Percentiles rank a stretch among this genome's conserved stretches.
These are phyloP conservation scores for Pterocles burchelli DNA, from an alignment of 2,113 vertebrate species.

Conservation along the genomic window DNA sequence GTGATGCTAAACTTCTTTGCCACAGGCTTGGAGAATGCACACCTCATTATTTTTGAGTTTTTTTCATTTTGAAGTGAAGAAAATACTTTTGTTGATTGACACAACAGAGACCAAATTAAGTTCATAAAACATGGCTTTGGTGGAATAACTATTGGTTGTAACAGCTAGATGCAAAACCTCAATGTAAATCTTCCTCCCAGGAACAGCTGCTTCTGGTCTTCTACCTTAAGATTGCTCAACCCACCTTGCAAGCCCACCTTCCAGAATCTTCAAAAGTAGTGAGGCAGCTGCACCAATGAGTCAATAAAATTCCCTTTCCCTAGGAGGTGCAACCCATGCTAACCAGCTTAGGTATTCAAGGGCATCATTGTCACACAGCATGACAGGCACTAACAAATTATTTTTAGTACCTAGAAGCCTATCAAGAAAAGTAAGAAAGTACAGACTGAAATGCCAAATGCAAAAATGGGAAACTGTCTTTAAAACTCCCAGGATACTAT, in stretches of 20 bases:
- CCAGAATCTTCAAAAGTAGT: not conserved
- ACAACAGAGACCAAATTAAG: not conserved
- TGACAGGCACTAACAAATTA: constrained; percentile 33
- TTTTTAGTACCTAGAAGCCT: constrained; percentile 38
- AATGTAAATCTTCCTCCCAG: not conserved
- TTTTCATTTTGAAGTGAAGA: not conserved
- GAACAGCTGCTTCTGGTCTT: not conserved
- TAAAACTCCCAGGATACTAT: constrained; percentile 44
- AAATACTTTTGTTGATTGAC: not conserved
- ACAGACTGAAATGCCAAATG: constrained; percentile 42
- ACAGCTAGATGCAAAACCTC: not conserved
- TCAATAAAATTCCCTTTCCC: not conserved
- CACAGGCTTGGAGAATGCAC: not conserved
- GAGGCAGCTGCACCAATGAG: not conserved
- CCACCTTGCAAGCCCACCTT: not conserved
- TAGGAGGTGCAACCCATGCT: not conserved
- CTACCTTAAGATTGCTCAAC: not conserved
- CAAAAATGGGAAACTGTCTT: constrained; percentile 37
- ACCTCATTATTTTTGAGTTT: not conserved
- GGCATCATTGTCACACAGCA: not conserved
- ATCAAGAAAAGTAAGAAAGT: constrained; percentile 44
- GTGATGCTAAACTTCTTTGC: not conserved
- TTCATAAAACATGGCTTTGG: not conserved
- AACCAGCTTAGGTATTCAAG: not conserved
- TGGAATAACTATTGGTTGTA: not conserved